Base-by-base conservation (phyloP, 2,113 vertebrate genomes). In the Coptodon bakossiorum region DNA sequence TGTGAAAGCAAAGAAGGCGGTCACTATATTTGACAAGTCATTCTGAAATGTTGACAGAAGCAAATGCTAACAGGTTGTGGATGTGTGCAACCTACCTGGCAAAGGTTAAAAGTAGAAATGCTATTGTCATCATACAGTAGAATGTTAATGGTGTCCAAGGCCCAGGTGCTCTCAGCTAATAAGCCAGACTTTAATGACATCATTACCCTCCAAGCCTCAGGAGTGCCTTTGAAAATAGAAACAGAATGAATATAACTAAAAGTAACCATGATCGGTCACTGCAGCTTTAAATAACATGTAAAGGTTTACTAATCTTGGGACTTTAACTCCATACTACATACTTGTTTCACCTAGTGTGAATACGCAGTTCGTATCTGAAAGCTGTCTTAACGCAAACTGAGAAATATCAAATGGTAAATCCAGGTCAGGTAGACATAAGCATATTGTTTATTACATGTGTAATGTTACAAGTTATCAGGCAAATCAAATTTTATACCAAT, bases 181-280 rank as follows among this genome's bases (percentile, higher is more conserved):
- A 99, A 95, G 86, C 99, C 99, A 6, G 99, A 99, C 95, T 99
- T 99, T 83, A 99, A 96, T 90, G 99, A 99, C 99, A 99, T 99
- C 99, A 99, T 99, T 92, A 99, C 98, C 93, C 98, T 97, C 99
- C 99, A 99, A 82, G 99, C 99, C 94, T 99, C 99, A 71, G 99
- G 99, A 91, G 99, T 98, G 94, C 98, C 99, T 99, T 95, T 88
- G n/a, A 59, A 80, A 19, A 83, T 2, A 29, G 31, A 50, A 85
- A 83, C 40, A 71, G 48, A 83, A 59, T 29, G 3, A 31, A 52
- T 29, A 56, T 59, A 48, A 84, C 9, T 43, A 78, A 14, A 16
- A 11, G 4, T 17, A 19, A 57, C 13, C 52, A 17, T 27, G 4
- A 56, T 16, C 10, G 12, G 40, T 48, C 71, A 48, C 71, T 29